Conservation (phyloP, 2,797 vertebrate species). For the Okamejei kenojei region DNA sequence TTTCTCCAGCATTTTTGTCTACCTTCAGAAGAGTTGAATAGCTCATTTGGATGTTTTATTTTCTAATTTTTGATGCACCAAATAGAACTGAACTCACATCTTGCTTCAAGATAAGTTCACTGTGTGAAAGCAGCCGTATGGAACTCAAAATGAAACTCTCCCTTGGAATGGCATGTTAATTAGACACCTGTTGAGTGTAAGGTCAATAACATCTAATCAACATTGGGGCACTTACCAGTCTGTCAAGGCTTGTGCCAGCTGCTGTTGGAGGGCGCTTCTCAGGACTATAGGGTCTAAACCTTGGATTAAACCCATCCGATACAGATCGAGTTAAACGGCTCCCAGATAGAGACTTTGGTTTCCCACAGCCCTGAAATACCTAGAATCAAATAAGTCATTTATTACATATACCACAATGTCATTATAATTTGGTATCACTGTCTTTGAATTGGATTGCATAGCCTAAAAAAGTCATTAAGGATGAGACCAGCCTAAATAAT, state of each 20-base stretch:
- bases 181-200: background rate
- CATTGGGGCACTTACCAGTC: constrained; percentile 68
- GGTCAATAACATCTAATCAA: background rate
- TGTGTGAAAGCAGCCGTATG: too few species aligned
- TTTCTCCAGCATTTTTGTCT: too few species aligned
- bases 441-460: background rate
- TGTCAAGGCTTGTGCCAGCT: constrained; percentile 85
- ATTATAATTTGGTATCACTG: background rate
- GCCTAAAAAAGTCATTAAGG: background rate
- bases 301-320: constrained; percentile 71
- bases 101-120: too few species aligned
- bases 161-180: background rate
- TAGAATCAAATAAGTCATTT: constrained; percentile 44
- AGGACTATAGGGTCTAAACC: constrained; percentile 82
- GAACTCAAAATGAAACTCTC: background rate
- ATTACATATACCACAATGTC: background rate
- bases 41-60: too few species aligned
- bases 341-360: constrained; percentile 61
- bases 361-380: constrained; percentile 95
- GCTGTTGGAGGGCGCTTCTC: constrained; percentile 88
- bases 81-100: too few species aligned
- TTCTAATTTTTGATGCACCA: too few species aligned
- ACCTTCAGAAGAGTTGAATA: too few species aligned
- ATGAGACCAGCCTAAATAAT: too few species aligned
- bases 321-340: constrained; percentile 68